phyloP scores from a whole-genome alignment of 2,797 vertebrate genomes.

The Thaleichthys pacificus region DNA sequence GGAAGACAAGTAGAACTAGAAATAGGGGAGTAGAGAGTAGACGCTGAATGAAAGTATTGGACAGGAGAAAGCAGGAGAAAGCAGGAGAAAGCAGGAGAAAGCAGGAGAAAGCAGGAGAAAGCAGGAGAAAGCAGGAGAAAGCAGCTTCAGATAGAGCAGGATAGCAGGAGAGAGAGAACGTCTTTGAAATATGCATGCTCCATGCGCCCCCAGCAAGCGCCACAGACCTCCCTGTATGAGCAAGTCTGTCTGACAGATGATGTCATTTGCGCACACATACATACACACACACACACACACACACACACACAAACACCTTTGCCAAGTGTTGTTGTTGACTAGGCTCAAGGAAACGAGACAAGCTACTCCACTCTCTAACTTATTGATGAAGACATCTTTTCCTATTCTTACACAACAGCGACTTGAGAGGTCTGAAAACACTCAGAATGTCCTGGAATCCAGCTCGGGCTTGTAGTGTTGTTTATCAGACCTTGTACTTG shows the following conservation, averaged over 20 bases:
- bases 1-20: neutral
- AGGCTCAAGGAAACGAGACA: neutral
- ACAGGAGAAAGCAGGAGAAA: neutral
- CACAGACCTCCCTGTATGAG: neutral
- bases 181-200: conserved; percentile 17
- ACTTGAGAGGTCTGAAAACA: neutral
- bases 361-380: conserved; percentile 14
- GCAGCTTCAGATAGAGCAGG: neutral
- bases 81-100: too few species aligned
- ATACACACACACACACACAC: neutral
- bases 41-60: neutral
- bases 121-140: too few species aligned
- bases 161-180: neutral
- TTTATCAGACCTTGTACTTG: neutral
- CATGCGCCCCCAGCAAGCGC: neutral
- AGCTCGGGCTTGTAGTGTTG: conserved; percentile 1
- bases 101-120: too few species aligned
- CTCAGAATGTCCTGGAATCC: conserved; percentile 7
- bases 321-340: neutral
- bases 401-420: neutral
- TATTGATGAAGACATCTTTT: conserved; percentile 33
- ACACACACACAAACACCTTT: neutral
- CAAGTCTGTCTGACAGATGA: conserved; percentile 3
- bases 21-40: neutral
- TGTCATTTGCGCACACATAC: neutral